Conservation (phyloP, 2,888 invertebrate species). For the Empis stercorea region DNA sequence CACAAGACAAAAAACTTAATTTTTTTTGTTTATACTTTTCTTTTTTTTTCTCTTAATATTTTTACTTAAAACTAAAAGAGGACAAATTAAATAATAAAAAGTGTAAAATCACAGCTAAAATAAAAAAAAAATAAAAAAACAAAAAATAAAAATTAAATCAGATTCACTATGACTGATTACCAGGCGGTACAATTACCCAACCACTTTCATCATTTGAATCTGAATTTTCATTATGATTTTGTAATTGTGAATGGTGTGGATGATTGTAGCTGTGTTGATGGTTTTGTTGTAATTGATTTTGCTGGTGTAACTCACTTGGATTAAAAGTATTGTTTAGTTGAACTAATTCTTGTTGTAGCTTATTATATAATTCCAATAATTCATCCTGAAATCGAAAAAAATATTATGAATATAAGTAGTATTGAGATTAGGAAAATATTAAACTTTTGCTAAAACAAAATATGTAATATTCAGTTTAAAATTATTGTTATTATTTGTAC, state of each 20-base stretch:
- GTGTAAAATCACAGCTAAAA: too few species aligned
- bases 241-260: constrained; percentile 7
- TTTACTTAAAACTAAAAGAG: too few species aligned
- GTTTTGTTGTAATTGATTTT: constrained; percentile 11
- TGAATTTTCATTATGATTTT: constrained; percentile 2
- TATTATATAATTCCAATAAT: constrained; percentile 28
- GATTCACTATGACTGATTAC: neutral
- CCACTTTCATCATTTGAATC: constrained; percentile 24
- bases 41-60: too few species aligned
- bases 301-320: neutral
- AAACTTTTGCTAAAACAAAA: too few species aligned
- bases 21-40: too few species aligned
- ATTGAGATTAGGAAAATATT: too few species aligned
- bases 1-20: too few species aligned
- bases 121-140: too few species aligned
- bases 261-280: constrained; percentile 4
- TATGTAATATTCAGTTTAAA: too few species aligned
- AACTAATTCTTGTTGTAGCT: constrained; percentile 27
- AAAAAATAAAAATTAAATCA: too few species aligned
- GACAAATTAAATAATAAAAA: too few species aligned
- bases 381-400: constrained; percentile 20
- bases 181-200: constrained; percentile 27
- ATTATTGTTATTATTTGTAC: constrained; percentile 18
- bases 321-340: neutral
- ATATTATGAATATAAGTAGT: too few species aligned